Evolutionary conservation across 2,888 invertebrate species (phyloP).

Genomic region (Cryptocheilus praepositus): DNA sequence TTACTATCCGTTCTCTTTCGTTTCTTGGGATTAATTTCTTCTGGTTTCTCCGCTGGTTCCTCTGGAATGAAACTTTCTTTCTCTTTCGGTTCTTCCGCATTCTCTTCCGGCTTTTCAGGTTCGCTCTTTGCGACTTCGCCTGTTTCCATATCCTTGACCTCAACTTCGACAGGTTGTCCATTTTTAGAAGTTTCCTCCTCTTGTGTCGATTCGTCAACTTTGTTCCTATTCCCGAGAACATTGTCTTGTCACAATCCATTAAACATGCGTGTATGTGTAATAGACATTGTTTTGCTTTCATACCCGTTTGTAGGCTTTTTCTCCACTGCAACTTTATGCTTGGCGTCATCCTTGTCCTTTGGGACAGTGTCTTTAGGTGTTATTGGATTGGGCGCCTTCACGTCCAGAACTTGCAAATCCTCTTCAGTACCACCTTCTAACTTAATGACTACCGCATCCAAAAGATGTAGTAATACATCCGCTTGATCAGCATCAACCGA

Average conservation of each 20-base stretch:
- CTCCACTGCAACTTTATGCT: conserved; percentile 53
- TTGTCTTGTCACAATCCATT: neutral
- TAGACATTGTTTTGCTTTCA: conserved; percentile 9
- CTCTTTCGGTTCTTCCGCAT: conserved; percentile 61
- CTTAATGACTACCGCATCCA: conserved; percentile 97
- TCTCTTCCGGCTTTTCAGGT: conserved; percentile 69
- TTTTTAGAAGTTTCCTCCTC: conserved; percentile 74
- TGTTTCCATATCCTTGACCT: conserved; percentile 71
- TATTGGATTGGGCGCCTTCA: conserved; percentile 58
- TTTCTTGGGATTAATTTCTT: conserved; percentile 75
- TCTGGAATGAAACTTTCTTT: conserved; percentile 56
- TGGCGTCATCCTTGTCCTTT: conserved; percentile 60
- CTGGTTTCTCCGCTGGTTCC: conserved; percentile 23
- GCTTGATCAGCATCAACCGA: conserved; percentile 91
- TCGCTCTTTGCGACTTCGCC: conserved; percentile 68
- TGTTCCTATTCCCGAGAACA: conserved; percentile 47
- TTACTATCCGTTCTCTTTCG: conserved; percentile 77
- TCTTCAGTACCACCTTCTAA: conserved; percentile 94
- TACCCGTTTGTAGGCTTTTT: conserved; percentile 60
- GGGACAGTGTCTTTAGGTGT: conserved; percentile 52
- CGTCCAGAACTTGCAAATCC: conserved; percentile 90
- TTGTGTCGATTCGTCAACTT: conserved; percentile 60
- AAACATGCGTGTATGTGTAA: neutral
- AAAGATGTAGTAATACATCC: conserved; percentile 87
- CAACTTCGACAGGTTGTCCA: conserved; percentile 74